Evolutionary conservation across 2,113 vertebrate genomes (phyloP).

Genomic region (Callipepla californica): DNA sequence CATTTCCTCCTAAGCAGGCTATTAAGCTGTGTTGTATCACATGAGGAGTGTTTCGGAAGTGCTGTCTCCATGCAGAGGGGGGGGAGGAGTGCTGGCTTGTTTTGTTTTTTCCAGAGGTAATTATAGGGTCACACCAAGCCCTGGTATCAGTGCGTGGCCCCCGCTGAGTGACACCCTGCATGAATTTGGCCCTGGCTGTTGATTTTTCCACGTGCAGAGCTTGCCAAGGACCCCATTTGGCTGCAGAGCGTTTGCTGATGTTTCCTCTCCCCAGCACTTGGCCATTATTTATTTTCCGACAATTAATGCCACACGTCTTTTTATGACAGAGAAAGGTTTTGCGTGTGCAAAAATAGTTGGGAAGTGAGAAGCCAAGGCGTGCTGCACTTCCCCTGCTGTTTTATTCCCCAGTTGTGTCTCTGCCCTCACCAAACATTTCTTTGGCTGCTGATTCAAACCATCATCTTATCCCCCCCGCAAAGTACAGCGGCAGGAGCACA

Average conservation of each 20-base stretch:
- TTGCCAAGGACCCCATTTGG: conserved; percentile 38
- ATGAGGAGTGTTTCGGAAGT: conserved; percentile 37
- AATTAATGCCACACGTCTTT: neutral
- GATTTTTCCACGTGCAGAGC: conserved; percentile 55
- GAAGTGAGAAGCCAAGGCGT: neutral
- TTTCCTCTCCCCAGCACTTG: conserved; percentile 21
- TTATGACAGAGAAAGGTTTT: neutral
- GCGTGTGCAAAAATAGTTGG: neutral
- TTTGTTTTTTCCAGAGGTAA: conserved; percentile 29
- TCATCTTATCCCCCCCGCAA: neutral
- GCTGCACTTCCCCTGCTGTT: neutral
- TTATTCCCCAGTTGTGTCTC: neutral
- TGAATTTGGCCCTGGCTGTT: conserved; percentile 40
- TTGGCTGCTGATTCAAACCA: neutral
- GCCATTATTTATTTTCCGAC: neutral
- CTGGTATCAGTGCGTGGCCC: neutral
- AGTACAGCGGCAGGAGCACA: fast-evolving
- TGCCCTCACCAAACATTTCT: neutral
- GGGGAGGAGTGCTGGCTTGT: conserved; percentile 10
- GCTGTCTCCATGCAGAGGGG: neutral
- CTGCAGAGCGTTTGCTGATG: conserved; percentile 16
- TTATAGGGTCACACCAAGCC: conserved; percentile 48
- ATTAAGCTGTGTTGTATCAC: conserved; percentile 19
- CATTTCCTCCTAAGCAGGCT: conserved; percentile 48
- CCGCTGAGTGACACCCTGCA: conserved; percentile 17